phyloP scores from a whole-genome alignment of 1,140 invertebrate genomes.

The Sarcophaga peregrina region DNA sequence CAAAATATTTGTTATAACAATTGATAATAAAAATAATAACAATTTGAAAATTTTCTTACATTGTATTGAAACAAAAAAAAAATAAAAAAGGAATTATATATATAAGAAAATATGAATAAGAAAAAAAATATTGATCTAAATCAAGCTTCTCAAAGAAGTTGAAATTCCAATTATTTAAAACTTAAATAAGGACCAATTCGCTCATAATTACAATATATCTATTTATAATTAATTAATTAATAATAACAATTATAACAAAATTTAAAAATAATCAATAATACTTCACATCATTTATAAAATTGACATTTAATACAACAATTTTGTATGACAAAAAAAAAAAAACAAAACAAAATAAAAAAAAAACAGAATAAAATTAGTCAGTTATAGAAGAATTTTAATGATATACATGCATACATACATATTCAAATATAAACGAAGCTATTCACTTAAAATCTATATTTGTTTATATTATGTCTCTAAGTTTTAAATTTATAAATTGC shows the following conservation, averaged over 20 bases:
- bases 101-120: too few species aligned
- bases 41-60: too few species aligned
- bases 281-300: background rate
- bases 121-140: background rate
- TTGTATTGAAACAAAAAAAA: too few species aligned
- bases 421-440: too few species aligned
- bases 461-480: background rate
- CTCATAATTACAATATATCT: constrained; percentile 48
- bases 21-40: too few species aligned
- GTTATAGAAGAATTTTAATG: too few species aligned
- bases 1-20: too few species aligned
- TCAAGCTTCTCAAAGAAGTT: constrained; percentile 61
- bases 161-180: constrained; percentile 51
- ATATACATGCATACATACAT: too few species aligned
- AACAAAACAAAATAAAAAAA: background rate
- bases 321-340: background rate
- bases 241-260: constrained; percentile 29
- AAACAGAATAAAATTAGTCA: background rate
- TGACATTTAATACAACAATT: too few species aligned
- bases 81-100: too few species aligned
- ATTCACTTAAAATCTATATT: background rate
- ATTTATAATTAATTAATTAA: constrained; percentile 28
- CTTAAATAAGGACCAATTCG: constrained; percentile 64
- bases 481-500: constrained; percentile 12
- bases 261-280: background rate